Evolutionary conservation across 2,797 vertebrate species (phyloP), one percentile per base, ranked within the genome.

Genomic region (Platyrinchus mystaceus): DNA sequence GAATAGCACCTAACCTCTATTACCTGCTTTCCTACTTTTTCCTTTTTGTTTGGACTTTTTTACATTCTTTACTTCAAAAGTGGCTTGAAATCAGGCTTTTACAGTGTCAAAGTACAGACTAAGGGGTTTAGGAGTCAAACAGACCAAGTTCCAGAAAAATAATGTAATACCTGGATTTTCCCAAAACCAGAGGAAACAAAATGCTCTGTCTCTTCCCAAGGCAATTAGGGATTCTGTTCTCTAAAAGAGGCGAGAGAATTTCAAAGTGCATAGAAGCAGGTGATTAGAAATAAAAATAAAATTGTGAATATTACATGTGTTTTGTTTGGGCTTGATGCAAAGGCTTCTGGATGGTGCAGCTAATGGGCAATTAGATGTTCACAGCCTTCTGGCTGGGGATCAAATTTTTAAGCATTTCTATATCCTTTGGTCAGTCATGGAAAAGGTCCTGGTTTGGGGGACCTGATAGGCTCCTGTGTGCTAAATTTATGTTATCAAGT

Each of bases 251-350:
- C 5, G 24, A 39, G 49, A 39, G 44, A 66, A 88, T 50, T 66
- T 50, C 28, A 34, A 71, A 64, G 44, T 27, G 22, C 22, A 4
- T 6, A 80, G 44, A 87, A 71, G 82, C 15, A 56, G 30, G 12
- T 73, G 44, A 59, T 84, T 49, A 60, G 56, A 85, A 91, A 87
- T 77, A 1, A 53, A 89, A 85, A 86, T 58, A 58, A 84, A 85
- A 87, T 16, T 32, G 44, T 66, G 34, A 88, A 1, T 85, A 71
- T 75, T 77, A 37, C 5, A 11, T 32, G 18, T 68, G n/a, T 58
- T 92, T 74, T 87, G n/a, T 67, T 82, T 84, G 84, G 39, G 30
- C 68, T 92, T 79, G 67, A 63, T 81, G 73, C 79, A 88, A 74
- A 80, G 50, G 10, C 58, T 87, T 87, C 71, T 78, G 46, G 27